Base-by-base conservation (phyloP, 2,113 vertebrate species). In the Rhynchopsitta pachyrhyncha region DNA sequence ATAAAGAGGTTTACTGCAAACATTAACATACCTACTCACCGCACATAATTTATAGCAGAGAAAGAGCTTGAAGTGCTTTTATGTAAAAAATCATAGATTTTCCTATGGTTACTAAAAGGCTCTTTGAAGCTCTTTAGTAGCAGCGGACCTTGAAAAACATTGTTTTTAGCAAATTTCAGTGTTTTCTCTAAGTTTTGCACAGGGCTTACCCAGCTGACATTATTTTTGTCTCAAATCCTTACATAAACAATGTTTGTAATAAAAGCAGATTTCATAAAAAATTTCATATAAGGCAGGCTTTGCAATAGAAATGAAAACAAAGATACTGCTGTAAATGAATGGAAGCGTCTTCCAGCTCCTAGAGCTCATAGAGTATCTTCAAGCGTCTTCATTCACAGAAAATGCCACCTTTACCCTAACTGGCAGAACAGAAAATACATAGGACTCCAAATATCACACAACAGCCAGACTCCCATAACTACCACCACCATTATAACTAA, bases 51-150 rank as follows among this genome's bases (percentile, higher is more conserved):
- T 97, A 95, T 84, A 97, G 94, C 80, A 95, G 42, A 93, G 84
- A 49, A 97, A 96, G 94, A 95, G 92, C 96, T 88, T 98, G 97
- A 98, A 98, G 97, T 76, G 79, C 59, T 97, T 97, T 96, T 82
- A 92, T 97, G 86, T 98, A 98, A 98, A 98, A 93, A 98, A 91
- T 78, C 82, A 80, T 29, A 95, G 93, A 80, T 97, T 97, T 97
- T 95, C 62, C 39, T 53, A 88, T 93, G 73, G 90, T 96, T 94
- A 88, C 95, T 97, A 95, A 97, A 97, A 97, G 94, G 84, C 69
- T 96, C 70, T 95, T 98, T 97, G 96, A 97, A 93, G 97, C 52
- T 73, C 69, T 86, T 92, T 74, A 96, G 88, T 94, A 95, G 73
- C 84, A 94, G 78, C 35, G 35, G 69, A 88, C 55, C 80, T 94